phyloP scores from a whole-genome alignment of 2,797 vertebrate genomes.

The Hoplostethus mediterraneus region DNA sequence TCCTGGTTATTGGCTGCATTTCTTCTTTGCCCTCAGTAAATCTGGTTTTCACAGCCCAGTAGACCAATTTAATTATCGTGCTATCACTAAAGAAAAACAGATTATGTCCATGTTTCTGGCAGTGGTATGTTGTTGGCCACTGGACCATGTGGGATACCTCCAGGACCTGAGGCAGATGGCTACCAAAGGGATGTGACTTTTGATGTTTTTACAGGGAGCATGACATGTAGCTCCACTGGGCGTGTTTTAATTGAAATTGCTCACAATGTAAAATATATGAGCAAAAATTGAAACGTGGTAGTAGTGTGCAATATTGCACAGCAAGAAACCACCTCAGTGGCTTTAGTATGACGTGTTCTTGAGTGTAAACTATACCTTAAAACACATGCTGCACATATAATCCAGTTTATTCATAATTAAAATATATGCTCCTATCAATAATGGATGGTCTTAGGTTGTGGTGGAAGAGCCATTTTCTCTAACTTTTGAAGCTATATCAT shows the following conservation, averaged over 20 bases:
- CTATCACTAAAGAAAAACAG: not conserved
- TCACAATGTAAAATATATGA: constrained; percentile 59
- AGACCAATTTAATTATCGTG: not conserved
- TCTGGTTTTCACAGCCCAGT: not conserved
- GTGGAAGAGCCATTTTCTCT: constrained; percentile 43
- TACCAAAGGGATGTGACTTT: not conserved
- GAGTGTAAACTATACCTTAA: constrained; percentile 65
- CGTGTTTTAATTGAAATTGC: constrained; percentile 55
- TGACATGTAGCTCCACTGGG: constrained; percentile 36
- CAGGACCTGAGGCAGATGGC: not conserved
- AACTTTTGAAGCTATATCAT: constrained; percentile 29
- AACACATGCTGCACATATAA: constrained; percentile 67
- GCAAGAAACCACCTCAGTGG: constrained; percentile 38
- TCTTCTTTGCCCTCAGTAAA: constrained; percentile 1
- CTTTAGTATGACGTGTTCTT: constrained; percentile 47
- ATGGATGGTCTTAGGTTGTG: constrained; percentile 38
- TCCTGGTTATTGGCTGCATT: not conserved
- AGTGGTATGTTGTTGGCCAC: too few species aligned
- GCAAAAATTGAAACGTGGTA: constrained; percentile 21
- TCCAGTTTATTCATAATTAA: constrained; percentile 64
- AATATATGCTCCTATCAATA: constrained; percentile 57
- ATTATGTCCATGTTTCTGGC: too few species aligned
- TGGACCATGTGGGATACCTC: too few species aligned
- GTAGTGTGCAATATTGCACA: constrained; percentile 21
- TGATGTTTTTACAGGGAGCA: constrained; percentile 3